Evolutionary conservation across 2,888 invertebrate genomes (phyloP), one percentile per base, ranked within the genome.

Genomic region (Automeris io): DNA sequence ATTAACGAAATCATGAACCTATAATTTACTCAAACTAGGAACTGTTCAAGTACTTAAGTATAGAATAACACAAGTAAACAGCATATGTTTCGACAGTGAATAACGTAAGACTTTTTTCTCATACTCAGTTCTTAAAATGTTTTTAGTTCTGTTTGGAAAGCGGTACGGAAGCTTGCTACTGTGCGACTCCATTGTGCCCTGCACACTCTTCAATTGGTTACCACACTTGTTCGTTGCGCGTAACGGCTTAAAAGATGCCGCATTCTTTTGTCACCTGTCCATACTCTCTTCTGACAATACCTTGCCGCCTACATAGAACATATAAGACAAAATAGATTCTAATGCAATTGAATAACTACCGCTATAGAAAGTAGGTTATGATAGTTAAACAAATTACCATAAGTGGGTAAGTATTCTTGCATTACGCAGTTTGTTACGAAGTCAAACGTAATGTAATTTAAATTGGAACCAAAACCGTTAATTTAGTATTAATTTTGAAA

Each of bases 101-200:
- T 29, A 29, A 16, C 8, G 50, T 29, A 41, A 44, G 39, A 48
- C 11, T 41, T 13, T 31, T 18, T 23, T 13, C 32, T 40, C 46
- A 38, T 4, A 42, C 45, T 38, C 34, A 35, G 19, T 37, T 56
- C 59, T 65, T 47, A 41, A 44, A 47, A 36, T 51, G 47, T 61
- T 65, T 47, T 24, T 56, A 68, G 49, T 46, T 46, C 61, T 59
- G 49, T 38, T 39, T 39, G 44, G 39, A 46, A 40, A 39, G 55
- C 51, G 63, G 71, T 71, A 73, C 82, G 77, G 81, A 82, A 81
- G 82, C 79, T 73, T 49, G 82, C 85, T 83, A 83, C 83, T 77
- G 85, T 83, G 71, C 62, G 67, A 68, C 52, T 68, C 66, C 62
- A 73, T 79, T 80, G 78, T 81, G 37, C 41, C 43, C 26, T 34